Conservation (phyloP, 2,113 vertebrate genomes). For the Parotia lawesii region DNA sequence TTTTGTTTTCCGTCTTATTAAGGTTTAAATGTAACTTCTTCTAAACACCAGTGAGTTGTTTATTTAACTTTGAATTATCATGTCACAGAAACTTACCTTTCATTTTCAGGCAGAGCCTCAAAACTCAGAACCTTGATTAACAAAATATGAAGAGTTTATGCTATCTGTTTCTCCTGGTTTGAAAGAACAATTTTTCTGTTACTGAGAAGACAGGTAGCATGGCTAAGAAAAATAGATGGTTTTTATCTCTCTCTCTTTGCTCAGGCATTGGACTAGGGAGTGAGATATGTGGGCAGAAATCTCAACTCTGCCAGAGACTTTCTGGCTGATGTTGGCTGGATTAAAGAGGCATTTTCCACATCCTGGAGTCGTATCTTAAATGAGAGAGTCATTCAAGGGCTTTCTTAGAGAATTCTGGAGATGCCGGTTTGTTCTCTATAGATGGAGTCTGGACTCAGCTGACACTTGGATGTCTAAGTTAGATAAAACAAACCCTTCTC, state of each 20-base stretch:
- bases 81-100: not conserved
- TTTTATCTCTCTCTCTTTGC: not conserved
- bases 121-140: constrained; percentile 28
- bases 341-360: not conserved
- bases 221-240: not conserved
- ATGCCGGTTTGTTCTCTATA: not conserved
- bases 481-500: not conserved
- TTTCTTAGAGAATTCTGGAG: not conserved
- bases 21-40: not conserved
- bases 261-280: not conserved
- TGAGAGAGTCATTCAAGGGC: not conserved
- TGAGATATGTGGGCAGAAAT: not conserved
- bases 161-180: constrained; percentile 6
- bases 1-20: not conserved
- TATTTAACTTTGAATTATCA: constrained; percentile 24
- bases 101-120: not conserved
- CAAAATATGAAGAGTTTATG: constrained; percentile 50
- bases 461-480: not conserved
- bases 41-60: not conserved
- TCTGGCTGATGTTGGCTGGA: not conserved
- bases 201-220: not conserved
- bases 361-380: not conserved
- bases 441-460: not conserved
- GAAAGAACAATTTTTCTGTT: constrained; percentile 11
- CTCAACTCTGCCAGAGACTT: not conserved